Conservation (phyloP, 2,888 invertebrate species). For the Suillia variegata region DNA sequence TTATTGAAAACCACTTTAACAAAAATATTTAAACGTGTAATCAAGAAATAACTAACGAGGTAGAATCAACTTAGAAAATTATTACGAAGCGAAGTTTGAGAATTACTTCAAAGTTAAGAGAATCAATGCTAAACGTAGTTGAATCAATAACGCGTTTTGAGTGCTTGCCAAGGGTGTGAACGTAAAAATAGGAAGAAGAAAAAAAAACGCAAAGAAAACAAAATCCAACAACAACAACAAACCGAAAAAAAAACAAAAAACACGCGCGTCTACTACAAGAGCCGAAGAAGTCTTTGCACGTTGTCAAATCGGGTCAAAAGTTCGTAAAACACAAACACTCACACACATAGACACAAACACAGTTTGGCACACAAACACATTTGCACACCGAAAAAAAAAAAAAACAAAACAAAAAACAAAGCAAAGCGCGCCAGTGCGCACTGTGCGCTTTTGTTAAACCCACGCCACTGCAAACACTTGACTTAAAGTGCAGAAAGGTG, state of each 20-base stretch:
- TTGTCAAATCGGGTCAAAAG: constrained; percentile 55
- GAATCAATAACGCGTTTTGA: no score
- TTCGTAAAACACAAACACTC: constrained; percentile 40
- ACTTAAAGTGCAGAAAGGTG: background rate
- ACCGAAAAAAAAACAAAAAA: background rate
- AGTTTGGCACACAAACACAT: background rate
- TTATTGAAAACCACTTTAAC: no score
- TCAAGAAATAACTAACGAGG: no score
- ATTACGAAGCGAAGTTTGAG: no score
- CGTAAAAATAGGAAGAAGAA: background rate
- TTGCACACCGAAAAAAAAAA: no score
- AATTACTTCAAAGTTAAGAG: no score
- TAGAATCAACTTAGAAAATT: no score
- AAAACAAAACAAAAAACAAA: no score
- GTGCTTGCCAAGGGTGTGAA: constrained; percentile 10
- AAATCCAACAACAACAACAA: constrained; percentile 11
- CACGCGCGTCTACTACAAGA: no score
- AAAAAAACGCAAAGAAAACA: constrained; percentile 11
- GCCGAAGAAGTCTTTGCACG: constrained; percentile 12
- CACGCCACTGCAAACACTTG: background rate
- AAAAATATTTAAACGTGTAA: background rate
- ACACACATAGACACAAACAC: constrained; percentile 14
- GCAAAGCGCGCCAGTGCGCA: background rate
- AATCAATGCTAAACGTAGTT: background rate
- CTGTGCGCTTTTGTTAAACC: no score